Percentiles rank a stretch among this genome's conserved stretches.
Conservation (phyloP, 2,113 vertebrate species). For the Chaetorhynchus papuensis region DNA sequence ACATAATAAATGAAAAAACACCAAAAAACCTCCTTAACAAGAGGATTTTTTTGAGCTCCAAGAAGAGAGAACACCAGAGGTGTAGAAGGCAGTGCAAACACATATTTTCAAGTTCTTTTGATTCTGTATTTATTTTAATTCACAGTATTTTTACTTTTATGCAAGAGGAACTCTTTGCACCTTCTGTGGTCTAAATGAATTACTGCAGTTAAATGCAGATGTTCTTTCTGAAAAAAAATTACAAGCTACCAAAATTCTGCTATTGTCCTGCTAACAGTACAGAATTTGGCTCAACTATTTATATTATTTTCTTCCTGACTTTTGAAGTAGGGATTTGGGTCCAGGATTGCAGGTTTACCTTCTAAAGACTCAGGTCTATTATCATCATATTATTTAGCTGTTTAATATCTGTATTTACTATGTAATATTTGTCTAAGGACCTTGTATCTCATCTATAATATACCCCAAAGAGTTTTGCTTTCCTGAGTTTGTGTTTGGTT, state of each 20-base stretch:
- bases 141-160: background rate
- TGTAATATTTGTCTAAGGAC: background rate
- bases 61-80: background rate
- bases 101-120: background rate
- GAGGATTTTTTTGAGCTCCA: background rate
- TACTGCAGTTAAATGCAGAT: background rate
- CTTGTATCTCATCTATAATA: background rate
- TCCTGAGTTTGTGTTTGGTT: background rate
- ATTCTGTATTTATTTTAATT: background rate
- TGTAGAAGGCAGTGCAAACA: background rate
- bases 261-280: background rate
- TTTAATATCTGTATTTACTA: background rate
- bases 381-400: background rate
- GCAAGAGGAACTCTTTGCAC: background rate
- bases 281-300: background rate
- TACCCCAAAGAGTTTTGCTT: background rate
- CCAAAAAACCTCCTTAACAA: background rate
- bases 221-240: background rate
- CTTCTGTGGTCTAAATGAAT: background rate
- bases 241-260: background rate
- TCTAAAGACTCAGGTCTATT: background rate
- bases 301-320: background rate
- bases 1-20: background rate
- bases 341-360: background rate
- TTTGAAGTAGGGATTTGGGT: background rate